A percentile compares a stretch with the other conserved stretches of the same genome.
Evolutionary conservation across 2,888 invertebrate species (phyloP).

Genomic region (Steinernema scapterisci): DNA sequence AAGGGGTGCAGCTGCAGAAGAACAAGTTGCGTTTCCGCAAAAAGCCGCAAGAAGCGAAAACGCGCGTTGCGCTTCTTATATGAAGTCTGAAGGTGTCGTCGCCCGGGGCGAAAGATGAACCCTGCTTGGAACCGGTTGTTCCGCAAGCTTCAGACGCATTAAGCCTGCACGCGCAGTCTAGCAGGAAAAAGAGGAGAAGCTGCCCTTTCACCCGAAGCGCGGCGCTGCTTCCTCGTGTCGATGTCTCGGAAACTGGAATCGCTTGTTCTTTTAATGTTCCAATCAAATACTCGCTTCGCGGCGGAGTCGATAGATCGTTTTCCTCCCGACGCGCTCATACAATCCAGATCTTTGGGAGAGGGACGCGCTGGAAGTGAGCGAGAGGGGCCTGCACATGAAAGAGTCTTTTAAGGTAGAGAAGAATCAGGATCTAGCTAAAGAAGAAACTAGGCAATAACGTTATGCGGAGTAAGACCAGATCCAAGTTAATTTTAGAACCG

Average conservation of each 20-base stretch:
- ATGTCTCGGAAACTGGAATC: constrained; percentile 12
- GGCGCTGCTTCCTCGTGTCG: constrained; percentile 21
- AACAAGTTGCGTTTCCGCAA: constrained; percentile 6
- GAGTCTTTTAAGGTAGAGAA: no score
- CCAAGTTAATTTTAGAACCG: no score
- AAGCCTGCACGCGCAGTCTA: background rate
- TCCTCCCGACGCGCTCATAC: no score
- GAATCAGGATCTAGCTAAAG: no score
- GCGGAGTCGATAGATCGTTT: no score
- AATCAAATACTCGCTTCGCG: constrained; percentile 14
- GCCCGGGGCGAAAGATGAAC: constrained; percentile 1
- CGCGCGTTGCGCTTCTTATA: background rate
- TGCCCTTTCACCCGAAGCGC: constrained; percentile 15
- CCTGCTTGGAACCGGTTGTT: background rate
- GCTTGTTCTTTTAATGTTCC: constrained; percentile 19
- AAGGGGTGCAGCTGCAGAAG: constrained; percentile 11
- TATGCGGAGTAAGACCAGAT: no score
- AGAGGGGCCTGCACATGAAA: no score
- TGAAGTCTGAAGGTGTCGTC: background rate
- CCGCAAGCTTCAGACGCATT: background rate
- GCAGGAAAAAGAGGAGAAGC: background rate
- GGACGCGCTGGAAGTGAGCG: no score
- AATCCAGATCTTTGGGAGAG: no score
- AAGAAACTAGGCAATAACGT: no score
- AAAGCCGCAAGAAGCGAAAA: constrained; percentile 3